A percentile compares a stretch with the other conserved stretches of the same genome.
Evolutionary conservation across 2,113 vertebrate genomes (phyloP).

Genomic region (Channa maculata): DNA sequence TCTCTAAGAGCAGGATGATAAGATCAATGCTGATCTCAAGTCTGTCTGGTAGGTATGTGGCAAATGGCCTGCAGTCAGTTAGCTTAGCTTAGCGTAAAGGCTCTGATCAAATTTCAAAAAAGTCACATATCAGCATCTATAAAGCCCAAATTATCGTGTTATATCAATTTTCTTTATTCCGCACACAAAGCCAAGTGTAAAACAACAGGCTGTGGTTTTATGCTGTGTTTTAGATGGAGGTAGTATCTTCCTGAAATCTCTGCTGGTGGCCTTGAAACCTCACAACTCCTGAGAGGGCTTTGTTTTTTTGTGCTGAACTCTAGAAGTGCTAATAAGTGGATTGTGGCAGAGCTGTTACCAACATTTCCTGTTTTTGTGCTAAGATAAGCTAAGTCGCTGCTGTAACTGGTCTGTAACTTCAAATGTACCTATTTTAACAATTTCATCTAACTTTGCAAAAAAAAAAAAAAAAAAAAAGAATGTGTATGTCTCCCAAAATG

Average conservation of each 20-base stretch:
- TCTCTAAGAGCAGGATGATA: background rate
- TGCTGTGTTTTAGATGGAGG: too few relatives aligned
- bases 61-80: background rate
- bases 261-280: background rate
- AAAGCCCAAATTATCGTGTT: background rate
- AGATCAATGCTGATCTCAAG: background rate
- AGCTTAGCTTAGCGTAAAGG: conserved; percentile 7
- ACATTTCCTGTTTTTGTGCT: too few relatives aligned
- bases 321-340: background rate
- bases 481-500: too few relatives aligned
- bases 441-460: too few relatives aligned
- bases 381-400: too few relatives aligned
- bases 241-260: background rate
- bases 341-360: background rate
- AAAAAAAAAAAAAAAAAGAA: too few relatives aligned
- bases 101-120: too few relatives aligned
- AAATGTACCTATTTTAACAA: too few relatives aligned
- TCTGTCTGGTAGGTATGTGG: too few relatives aligned
- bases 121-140: background rate
- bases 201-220: too few relatives aligned
- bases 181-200: background rate
- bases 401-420: too few relatives aligned
- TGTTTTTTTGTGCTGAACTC: background rate
- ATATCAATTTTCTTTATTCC: background rate
- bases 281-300: too few relatives aligned